These are phyloP conservation scores for Megaceryle alcyon DNA, from an alignment of 2,797 vertebrate genomes.

Conservation along the genomic window DNA sequence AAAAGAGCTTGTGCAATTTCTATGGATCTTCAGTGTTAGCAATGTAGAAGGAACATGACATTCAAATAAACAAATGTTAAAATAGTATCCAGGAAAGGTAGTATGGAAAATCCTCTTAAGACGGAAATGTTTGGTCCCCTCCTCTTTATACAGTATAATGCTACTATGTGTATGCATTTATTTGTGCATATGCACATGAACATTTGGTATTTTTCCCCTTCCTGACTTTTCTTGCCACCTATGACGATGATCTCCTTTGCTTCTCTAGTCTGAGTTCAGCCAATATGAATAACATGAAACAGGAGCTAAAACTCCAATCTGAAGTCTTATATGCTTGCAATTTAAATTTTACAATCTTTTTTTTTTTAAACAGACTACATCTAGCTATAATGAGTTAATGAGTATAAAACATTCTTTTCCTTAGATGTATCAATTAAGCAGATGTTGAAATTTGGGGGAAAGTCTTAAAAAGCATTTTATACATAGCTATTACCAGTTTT, in stretches of 20 bases:
- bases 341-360: neutral
- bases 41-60: neutral
- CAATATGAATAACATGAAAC: neutral
- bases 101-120: neutral
- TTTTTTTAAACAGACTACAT: neutral
- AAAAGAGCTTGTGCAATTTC: neutral
- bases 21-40: neutral
- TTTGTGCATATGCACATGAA: neutral
- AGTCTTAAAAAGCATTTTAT: neutral
- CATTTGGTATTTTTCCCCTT: neutral
- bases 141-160: neutral
- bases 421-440: neutral
- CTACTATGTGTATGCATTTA: neutral
- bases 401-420: neutral
- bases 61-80: neutral
- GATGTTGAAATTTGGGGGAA: neutral
- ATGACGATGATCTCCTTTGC: neutral
- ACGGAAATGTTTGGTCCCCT: neutral
- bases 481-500: neutral
- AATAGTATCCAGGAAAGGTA: neutral
- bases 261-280: neutral
- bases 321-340: neutral
- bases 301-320: neutral
- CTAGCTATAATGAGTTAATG: neutral
- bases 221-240: neutral